phyloP scores from a whole-genome alignment of 2,797 vertebrate species.

The Oreonectes daqikongensis region DNA sequence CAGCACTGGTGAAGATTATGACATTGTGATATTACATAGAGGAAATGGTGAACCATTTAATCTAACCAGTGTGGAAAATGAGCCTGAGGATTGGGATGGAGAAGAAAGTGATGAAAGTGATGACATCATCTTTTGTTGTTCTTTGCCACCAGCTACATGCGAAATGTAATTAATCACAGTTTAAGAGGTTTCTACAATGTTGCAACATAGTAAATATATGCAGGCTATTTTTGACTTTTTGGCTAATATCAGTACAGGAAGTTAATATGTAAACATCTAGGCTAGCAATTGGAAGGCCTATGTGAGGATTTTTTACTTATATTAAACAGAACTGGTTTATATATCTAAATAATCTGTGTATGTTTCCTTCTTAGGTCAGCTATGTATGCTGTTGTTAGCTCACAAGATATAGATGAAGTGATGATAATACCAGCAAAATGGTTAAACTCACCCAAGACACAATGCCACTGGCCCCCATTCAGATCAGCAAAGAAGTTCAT shows the following conservation, averaged over 20 bases:
- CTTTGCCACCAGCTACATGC: background rate
- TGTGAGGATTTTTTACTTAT: background rate
- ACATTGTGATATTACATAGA: background rate
- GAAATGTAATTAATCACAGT: background rate
- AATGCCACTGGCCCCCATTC: slow-evolving; percentile 27
- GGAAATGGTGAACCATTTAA: background rate
- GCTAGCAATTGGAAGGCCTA: background rate
- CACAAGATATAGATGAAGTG: slow-evolving; percentile 16
- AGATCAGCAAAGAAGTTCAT: background rate
- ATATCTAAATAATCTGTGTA: background rate
- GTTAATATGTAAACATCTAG: background rate
- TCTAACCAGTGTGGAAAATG: too few species aligned
- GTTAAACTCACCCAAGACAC: background rate
- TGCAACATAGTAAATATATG: background rate
- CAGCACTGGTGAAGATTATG: background rate
- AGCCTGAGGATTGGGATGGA: background rate
- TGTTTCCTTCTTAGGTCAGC: background rate
- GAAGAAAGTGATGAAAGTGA: background rate
- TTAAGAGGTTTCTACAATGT: background rate
- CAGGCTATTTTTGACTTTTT: background rate
- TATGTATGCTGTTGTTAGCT: slow-evolving; percentile 33
- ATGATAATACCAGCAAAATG: background rate
- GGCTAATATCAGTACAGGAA: background rate
- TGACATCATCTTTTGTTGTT: background rate
- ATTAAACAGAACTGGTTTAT: background rate